Evolutionary conservation across 2,888 invertebrate species (phyloP), one percentile per base, ranked within the genome.

Genomic region (Octodonta nipae): DNA sequence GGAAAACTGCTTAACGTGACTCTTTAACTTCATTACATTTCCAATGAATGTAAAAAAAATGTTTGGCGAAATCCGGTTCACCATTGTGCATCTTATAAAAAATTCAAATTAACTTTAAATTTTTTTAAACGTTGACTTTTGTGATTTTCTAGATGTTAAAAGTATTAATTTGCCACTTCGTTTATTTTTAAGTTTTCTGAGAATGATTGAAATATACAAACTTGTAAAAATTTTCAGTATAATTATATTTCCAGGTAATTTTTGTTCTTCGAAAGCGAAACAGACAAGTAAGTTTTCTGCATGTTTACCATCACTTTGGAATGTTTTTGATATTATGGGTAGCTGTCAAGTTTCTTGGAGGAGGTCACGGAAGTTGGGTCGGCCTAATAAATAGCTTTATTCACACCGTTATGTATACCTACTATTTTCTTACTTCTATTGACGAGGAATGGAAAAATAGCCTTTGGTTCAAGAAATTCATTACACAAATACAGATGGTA

Each of bases 301-400:
- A 93, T 54, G 73, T 93, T 49, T 89, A 91, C 55, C 93, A 93
- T 58, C 93, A 93, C 56, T 86, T 87, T 0, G 84, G 89, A 27
- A 93, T 93, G 92, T 89, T 91, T 3, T 71, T 88, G 70, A 78
- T 85, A 51, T 83, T 86, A 30, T 93, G 92, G 92, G 85, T 86
- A 25, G 82, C 82, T 7, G 84, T 88, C 7, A 89, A 87, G 61
- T 92, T 85, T 57, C 80, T 75, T 52, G 47, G 46, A 7, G 78
- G 79, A 13, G 79, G 80, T 11, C 81, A 80, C 33, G 73, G 78
- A 1, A 66, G 77, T 4, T 71, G 82, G 45, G 70, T 79, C 24
- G 78, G 79, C 0, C 66, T 78, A 41, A 58, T 83, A 3, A 85
- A 86, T 56, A 75, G 80, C 0, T 64, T 75, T 34, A 81, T 86